Evolutionary conservation across 2,113 vertebrate genomes (phyloP).

Genomic region (Seriola aureovittata): DNA sequence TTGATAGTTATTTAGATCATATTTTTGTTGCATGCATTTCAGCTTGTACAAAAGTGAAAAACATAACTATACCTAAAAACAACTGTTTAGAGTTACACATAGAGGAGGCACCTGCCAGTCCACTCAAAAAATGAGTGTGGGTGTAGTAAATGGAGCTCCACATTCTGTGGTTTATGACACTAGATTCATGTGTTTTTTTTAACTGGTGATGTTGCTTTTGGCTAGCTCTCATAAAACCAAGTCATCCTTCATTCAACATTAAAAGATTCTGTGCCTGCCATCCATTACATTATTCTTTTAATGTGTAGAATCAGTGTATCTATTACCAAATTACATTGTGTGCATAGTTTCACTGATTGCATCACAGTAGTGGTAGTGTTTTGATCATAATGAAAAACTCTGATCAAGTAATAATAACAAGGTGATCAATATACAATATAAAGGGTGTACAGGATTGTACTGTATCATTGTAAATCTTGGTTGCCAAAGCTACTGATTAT

Average conservation of each 20-base stretch:
- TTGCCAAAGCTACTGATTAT: conserved; percentile 43
- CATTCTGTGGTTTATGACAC: conserved; percentile 47
- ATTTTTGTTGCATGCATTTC: conserved; percentile 5
- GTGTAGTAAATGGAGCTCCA: conserved; percentile 35
- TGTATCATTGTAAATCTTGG: conserved; percentile 44
- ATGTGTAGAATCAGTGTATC: conserved; percentile 27
- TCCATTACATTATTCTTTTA: conserved; percentile 42
- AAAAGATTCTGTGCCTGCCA: conserved; percentile 32
- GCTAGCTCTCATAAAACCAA: conserved; percentile 46
- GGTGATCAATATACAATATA: conserved; percentile 22
- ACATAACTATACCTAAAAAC: background rate
- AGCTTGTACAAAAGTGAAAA: background rate
- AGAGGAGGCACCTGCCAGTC: conserved; percentile 12
- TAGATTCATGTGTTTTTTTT: conserved; percentile 30
- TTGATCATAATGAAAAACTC: conserved; percentile 40
- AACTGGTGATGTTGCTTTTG: conserved; percentile 39
- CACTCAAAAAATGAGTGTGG: conserved; percentile 8
- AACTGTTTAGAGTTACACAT: background rate
- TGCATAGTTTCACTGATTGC: conserved; percentile 15
- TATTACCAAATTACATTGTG: conserved; percentile 1
- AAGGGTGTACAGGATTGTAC: conserved; percentile 3
- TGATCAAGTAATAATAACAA: conserved; percentile 32
- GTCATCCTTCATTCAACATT: conserved; percentile 42
- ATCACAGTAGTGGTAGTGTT: conserved; percentile 7
- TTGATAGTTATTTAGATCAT: conserved; percentile 9